phyloP scores from a whole-genome alignment of 2,113 vertebrate species.

The Synodontis membranacea region DNA sequence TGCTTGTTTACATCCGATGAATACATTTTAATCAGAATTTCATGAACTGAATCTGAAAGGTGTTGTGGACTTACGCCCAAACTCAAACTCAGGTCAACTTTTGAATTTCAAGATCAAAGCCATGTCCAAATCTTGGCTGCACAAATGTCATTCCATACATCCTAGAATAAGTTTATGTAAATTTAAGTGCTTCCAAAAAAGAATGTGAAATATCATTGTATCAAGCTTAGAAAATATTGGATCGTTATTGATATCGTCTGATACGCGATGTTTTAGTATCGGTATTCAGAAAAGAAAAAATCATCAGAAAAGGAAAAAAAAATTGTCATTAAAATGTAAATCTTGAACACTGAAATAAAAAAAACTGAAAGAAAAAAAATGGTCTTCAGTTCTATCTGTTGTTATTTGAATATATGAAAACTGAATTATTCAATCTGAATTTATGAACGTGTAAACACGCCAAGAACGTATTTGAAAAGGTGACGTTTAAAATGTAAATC shows the following conservation, averaged over 20 bases:
- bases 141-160: not conserved
- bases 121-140: not conserved
- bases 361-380: too few species aligned
- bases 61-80: not conserved
- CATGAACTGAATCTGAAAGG: not conserved
- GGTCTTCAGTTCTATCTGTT: not conserved
- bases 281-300: not conserved
- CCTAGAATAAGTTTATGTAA: not conserved
- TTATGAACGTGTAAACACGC: not conserved
- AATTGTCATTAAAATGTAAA: too few species aligned
- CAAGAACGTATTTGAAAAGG: not conserved
- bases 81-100: not conserved
- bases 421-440: slow-evolving; percentile 20
- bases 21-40: not conserved
- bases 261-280: not conserved
- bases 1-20: not conserved
- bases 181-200: not conserved
- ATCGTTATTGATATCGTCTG: not conserved
- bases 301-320: not conserved
- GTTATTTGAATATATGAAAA: not conserved
- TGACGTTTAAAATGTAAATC: too few species aligned
- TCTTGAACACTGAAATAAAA: too few species aligned
- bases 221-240: not conserved
- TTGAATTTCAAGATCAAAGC: not conserved
- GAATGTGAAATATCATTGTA: not conserved